Percentiles rank a stretch among this genome's conserved stretches.
Evolutionary conservation across 2,888 invertebrate genomes (phyloP).

Genomic region (Ypsolopha scabrella): DNA sequence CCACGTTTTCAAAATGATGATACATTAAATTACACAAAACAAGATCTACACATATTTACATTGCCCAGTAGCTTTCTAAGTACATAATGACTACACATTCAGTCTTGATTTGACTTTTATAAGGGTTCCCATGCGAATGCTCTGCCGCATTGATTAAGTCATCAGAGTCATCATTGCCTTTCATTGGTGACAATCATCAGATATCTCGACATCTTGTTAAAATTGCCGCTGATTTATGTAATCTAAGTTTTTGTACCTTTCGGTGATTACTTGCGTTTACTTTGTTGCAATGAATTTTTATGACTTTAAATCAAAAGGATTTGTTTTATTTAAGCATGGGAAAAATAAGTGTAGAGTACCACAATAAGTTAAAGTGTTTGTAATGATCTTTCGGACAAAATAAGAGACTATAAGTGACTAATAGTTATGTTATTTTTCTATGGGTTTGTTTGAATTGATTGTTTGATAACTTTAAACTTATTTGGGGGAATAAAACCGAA

Average conservation of each 20-base stretch:
- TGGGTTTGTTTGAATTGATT: no score
- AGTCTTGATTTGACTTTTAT: background rate
- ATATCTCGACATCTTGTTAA: conserved; percentile 3
- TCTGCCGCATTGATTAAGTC: conserved; percentile 38
- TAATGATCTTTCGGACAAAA: background rate
- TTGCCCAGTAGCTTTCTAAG: background rate
- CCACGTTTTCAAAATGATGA: no score
- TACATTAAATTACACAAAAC: background rate
- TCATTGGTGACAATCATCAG: conserved; percentile 22
- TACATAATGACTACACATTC: background rate
- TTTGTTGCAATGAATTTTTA: background rate
- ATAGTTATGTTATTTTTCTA: no score
- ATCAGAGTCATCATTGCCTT: conserved; percentile 18
- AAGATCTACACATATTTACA: background rate
- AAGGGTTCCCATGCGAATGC: background rate
- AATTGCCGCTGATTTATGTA: background rate
- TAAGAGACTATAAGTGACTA: background rate
- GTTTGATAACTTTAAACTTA: no score
- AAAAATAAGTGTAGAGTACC: background rate
- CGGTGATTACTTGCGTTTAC: background rate
- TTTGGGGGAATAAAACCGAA: conserved; percentile 26
- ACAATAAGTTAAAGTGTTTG: background rate
- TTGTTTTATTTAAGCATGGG: background rate
- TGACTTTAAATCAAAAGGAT: no score
- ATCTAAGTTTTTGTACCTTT: background rate